Evolutionary conservation across 1,140 invertebrate genomes (phyloP), one percentile per base, ranked within the genome.

Genomic region (Eurytemora carolleeae): DNA sequence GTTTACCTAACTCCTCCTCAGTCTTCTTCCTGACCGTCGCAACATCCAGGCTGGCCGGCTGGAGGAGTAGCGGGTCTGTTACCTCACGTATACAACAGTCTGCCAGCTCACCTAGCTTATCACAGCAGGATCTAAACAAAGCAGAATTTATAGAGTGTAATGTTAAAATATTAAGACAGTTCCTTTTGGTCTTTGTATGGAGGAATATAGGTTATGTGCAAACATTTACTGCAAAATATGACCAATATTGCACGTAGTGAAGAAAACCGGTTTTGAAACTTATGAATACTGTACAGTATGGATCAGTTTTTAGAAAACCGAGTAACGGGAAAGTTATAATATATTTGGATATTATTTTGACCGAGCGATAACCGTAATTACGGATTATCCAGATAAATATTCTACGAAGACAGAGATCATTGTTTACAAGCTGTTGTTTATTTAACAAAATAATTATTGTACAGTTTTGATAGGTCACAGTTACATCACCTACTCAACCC

Each of bases 41-140:
- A 54, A 89, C 73, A 73, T 89, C 87, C 53, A 93, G 74, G 19
- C 82, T 82, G 3, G 87, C 84, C 3, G 88, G 87, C 71, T 92
- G 87, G 54, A 93, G 75, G 63, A 90, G 80, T 74, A 90, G 79
- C 2, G 88, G 86, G 76, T 93, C 89, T 62, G 79, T 77, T 61
- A 85, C 82, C 67, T 89, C 84, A 69, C 86, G 83, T 64, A 93
- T 85, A 64, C 93, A 82, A 67, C 82, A 81, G 75, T 93, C 86
- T 61, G 87, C 86, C 31, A 87, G 71, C 59, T 80, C 78, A 3
- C 82, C 81, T 52, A 91, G 72, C 67, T 80, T 77, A 58, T 78
- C 75, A 63, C 86, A 87, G 64, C 53, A 62, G 16, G 22, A 17
- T 44, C 31, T 44, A n/a, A 12, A 44, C 7, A 12, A 44, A n/a